phyloP scores from a whole-genome alignment of 2,113 vertebrate species.

The Pollachius pollachius region DNA sequence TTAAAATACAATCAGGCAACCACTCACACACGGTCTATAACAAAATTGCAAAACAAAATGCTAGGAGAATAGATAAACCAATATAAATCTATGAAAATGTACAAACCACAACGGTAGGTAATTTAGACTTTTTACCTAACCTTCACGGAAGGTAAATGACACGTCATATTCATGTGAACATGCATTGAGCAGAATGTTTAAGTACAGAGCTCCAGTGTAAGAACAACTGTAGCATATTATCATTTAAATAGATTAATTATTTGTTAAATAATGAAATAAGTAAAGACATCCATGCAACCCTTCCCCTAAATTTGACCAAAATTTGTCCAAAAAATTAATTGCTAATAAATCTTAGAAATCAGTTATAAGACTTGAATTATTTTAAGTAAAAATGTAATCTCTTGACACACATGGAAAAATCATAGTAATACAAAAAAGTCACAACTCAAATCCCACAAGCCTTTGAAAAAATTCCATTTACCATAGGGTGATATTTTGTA shows the following conservation, averaged over 20 bases:
- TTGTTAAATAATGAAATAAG: conserved; percentile 15
- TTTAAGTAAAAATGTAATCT: conserved; percentile 46
- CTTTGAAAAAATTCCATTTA: conserved; percentile 9
- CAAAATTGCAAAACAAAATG: conserved; percentile 3
- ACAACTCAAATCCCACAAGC: conserved; percentile 14
- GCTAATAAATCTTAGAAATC: conserved; percentile 15
- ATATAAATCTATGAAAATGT: no score
- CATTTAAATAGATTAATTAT: conserved; percentile 14
- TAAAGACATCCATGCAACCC: conserved; percentile 29
- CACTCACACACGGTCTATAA: conserved; percentile 19
- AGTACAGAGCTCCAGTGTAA: conserved; percentile 8
- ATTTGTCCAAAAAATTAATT: conserved; percentile 3
- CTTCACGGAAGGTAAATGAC: conserved; percentile 66
- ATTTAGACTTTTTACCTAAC: conserved; percentile 39
- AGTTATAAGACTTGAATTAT: conserved; percentile 62
- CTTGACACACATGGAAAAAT: conserved; percentile 29
- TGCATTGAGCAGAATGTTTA: conserved; percentile 26
- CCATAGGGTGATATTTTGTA: conserved; percentile 32
- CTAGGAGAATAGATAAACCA: background rate
- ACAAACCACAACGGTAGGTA: conserved; percentile 19
- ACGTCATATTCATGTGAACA: conserved; percentile 23
- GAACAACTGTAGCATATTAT: conserved; percentile 17
- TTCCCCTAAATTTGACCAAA: background rate
- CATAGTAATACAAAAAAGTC: background rate
- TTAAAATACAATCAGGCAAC: conserved; percentile 21